A percentile compares a stretch with the other conserved stretches of the same genome.
These are phyloP conservation scores for Drosophila rubida DNA, from an alignment of 2,888 invertebrate species.

Conservation along the genomic window DNA sequence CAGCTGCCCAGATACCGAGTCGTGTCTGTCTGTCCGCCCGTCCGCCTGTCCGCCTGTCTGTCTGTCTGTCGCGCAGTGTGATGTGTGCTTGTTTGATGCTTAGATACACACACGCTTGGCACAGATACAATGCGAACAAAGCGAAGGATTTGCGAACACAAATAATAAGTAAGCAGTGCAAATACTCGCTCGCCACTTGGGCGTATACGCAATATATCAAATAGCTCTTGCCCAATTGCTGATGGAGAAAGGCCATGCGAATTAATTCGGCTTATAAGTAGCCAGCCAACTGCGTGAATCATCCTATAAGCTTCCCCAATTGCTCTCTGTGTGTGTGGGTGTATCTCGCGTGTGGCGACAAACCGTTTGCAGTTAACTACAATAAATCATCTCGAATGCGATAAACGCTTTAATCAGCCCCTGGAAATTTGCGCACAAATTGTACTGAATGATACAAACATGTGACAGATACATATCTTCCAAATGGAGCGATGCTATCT, in stretches of 20 bases:
- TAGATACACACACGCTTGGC: conserved; percentile 39
- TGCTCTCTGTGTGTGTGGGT: conserved; percentile 1
- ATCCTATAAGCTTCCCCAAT: background rate
- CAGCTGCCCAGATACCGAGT: conserved; percentile 46
- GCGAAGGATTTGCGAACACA: conserved; percentile 43
- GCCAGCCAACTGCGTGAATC: conserved; percentile 12
- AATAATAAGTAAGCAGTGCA: conserved; percentile 30
- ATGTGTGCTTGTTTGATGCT: conserved; percentile 21
- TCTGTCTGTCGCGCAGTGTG: background rate
- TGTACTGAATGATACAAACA: conserved; percentile 6
- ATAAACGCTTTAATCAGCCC: conserved; percentile 1
- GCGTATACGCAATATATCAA: conserved; percentile 65
- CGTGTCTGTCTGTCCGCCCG: conserved; percentile 5
- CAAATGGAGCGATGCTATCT: conserved; percentile 7
- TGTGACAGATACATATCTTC: background rate
- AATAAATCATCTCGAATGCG: conserved; percentile 15
- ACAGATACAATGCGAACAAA: conserved; percentile 50
- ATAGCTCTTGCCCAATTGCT: conserved; percentile 31
- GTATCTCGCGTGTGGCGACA: background rate
- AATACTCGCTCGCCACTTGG: conserved; percentile 29
- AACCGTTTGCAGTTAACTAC: background rate
- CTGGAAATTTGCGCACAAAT: conserved; percentile 2
- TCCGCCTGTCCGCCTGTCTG: background rate
- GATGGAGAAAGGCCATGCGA: conserved; percentile 43
- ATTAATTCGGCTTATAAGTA: conserved; percentile 36